Base-by-base conservation (phyloP, 2,888 invertebrate genomes). In the Parelbella ahira region DNA sequence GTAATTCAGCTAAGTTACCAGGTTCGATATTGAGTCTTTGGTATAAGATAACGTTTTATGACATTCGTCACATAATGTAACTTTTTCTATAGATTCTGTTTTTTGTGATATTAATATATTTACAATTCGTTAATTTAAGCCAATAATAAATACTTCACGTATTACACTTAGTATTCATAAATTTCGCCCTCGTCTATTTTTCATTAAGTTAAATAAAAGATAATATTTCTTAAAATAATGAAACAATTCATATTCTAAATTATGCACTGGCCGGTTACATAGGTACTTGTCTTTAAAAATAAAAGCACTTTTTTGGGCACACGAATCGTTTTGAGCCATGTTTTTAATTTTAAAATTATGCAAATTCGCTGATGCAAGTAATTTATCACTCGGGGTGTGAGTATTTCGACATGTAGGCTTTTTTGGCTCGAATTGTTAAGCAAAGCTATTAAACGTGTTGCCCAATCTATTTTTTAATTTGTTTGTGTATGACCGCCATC, bases 311-410 rank as follows among this genome's bases (percentile, higher is more conserved):
- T 44, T 44, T 37, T 27, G 30, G 29, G 20, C 10, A 32, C 32
- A 20, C n/a, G 8, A 20, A 25, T 10, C 23, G 37, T 44, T 42
- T 42, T 20, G 37, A 3, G 13, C 29, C 13, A 18, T 10, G 36
- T 37, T 44, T 36, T 32, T 44, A 32, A 44, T 44, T 37, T 44
- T 32, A 25, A 44, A 44, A 44, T 30, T 43, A 43, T 44, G 45
- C 37, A 45, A 45, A 45, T 41, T 41, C 21, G 30, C 24, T 25
- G 23, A 25, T 37, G 30, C 30, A 27, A 25, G 43, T 36, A 21
- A 44, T 44, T 47, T 44, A 39, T 47, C 39, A 47, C 34, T 27
- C 18, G 34, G 43, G 47, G 47, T 39, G 43, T 47, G 41, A 45
- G 25, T 37, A 32, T 44, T 44, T 44, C 37, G 10, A 37, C 37